Evolutionary conservation across 2,113 vertebrate genomes (phyloP).

Genomic region (Calyptomena viridis): DNA sequence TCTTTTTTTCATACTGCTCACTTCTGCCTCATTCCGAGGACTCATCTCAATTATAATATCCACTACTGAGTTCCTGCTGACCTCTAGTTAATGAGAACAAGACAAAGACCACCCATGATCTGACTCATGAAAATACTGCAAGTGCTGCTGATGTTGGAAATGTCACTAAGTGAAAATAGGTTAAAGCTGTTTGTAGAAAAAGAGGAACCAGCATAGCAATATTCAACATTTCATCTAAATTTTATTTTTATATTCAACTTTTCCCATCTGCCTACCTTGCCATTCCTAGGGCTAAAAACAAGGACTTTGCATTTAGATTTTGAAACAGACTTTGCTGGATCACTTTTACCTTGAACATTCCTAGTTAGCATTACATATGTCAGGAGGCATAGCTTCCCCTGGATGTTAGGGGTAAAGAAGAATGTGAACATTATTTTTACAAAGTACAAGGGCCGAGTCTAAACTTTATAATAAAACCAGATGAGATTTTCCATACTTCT

Average conservation of each 20-base stretch:
- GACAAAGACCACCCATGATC: slow-evolving; percentile 10
- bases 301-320: neutral
- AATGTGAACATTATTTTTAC: neutral
- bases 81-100: slow-evolving; percentile 7
- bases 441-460: neutral
- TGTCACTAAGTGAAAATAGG: neutral
- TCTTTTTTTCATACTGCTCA: neutral
- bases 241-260: neutral
- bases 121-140: neutral
- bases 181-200: neutral
- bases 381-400: neutral
- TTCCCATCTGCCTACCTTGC: neutral
- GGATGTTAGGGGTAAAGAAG: neutral
- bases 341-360: neutral
- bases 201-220: neutral
- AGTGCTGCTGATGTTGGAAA: neutral
- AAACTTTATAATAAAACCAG: neutral
- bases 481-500: neutral
- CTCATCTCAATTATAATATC: neutral
- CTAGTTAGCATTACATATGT: accelerated
- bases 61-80: neutral
- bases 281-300: neutral
- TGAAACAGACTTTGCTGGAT: neutral
- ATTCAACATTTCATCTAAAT: neutral
- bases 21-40: neutral